Evolutionary conservation across 2,113 vertebrate species (phyloP), one percentile per base, ranked within the genome.

Genomic region (Caloenas nicobarica): DNA sequence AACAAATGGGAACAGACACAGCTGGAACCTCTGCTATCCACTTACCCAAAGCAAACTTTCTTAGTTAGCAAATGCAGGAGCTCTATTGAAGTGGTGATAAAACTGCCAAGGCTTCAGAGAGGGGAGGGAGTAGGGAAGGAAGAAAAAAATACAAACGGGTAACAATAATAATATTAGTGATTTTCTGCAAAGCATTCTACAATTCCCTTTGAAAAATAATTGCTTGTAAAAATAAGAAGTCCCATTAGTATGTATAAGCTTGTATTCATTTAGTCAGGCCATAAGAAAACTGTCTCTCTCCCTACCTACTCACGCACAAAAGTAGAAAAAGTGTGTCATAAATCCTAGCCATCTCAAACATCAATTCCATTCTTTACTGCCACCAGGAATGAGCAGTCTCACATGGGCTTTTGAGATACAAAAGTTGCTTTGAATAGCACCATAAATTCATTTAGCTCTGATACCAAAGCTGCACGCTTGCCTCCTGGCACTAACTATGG

Each of bases 401-500:
- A 70, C n/a, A 83, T 66, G 7, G 5, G 60, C 46, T 91, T 88
- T 33, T 51, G 57, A 83, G 72, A 86, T 28, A 86, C 29, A 73
- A 61, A 81, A 90, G 40, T 81, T 7, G 2, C 51, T 78, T 46
- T 50, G 66, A 85, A 24, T 51, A 80, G 69, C 31, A 73, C 12
- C 36, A 62, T 61, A 92, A 90, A 86, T 66, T 86, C 28, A 93
- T 86, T 80, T 51, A 88, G 54, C 42, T 70, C 54, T 74, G 54
- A 81, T 81, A 80, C 19, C 19, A 86, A 89, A 70, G 40, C 58
- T 46, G 34, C 68, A 54, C 2, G 2, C 64, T 83, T 83, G 46
- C 46, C 71, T 82, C 65, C 71, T 34, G 62, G 53, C 58, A 36
- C 36, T 46, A 46, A 51, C 61, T 89, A 4, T 4, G 7, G 74